Conservation (phyloP, 2,113 vertebrate genomes). For the Nansenia antarctica region DNA sequence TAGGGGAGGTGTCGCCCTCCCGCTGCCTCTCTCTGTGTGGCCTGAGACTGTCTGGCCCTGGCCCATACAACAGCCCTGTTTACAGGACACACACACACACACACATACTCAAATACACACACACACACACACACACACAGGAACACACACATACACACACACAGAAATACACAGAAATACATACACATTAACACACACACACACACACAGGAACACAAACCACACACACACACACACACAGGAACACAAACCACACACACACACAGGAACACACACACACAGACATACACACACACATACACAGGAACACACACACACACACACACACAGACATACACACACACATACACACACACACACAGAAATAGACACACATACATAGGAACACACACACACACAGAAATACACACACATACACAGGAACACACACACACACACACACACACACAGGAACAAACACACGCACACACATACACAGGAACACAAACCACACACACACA, state of each 20-base stretch:
- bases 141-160: constrained; percentile 8
- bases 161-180: neutral
- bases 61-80: constrained; percentile 53
- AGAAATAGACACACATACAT: neutral
- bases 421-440: neutral
- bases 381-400: neutral
- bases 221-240: neutral
- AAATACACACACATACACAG: neutral
- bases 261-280: neutral
- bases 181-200: constrained; percentile 12
- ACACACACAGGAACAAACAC: neutral
- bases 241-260: no score
- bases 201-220: neutral
- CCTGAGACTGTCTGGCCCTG: constrained; percentile 72
- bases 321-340: neutral
- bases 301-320: neutral
- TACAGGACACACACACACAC: constrained; percentile 40
- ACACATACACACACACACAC: neutral
- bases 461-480: neutral
- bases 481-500: no score
- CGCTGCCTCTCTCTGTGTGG: constrained; percentile 73
- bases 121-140: constrained; percentile 24
- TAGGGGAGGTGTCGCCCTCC: constrained; percentile 63
- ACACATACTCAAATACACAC: constrained; percentile 15
- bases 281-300: neutral